Base-by-base conservation (phyloP, 2,113 vertebrate species). In the Phalacrocorax carbo region DNA sequence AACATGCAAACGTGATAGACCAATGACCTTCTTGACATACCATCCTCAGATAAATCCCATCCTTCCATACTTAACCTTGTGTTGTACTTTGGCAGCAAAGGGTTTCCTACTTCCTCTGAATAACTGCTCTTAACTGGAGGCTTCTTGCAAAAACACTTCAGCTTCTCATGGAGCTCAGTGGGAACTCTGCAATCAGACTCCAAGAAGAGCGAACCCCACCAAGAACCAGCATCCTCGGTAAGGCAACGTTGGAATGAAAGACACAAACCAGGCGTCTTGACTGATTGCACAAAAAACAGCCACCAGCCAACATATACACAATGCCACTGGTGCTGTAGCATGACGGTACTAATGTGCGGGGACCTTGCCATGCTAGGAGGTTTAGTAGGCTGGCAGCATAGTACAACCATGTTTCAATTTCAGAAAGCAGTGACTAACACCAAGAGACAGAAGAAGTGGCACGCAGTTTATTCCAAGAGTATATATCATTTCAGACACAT, bases 281-380 rank as follows among this genome's bases (percentile, higher is more conserved):
- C 15, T 22, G n/a, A 46, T 8, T 61, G 48, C 25, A 29, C 3
- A 5, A 71, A 34, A 83, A 84, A 51, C 13, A 65, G 34, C 10
- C 26, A 22, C 46, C 27, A 32, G 23, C 36, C 44, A 54, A 58
- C 15, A 61, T 4, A 29, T 8, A 8, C 25, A 58, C 38, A 32
- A 7, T 46, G 72, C 46, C 82, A 51, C 44, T 54, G 25, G 27
- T 57, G 44, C 19, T 21, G 15, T 36, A 42, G 11, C 3, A 2
- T 34, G 26, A 38, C 1, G 0, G 48, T 15, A 76, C 55, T n/a
- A n/a, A 46, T 3, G n/a, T 2, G 34, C 40, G 34, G 14, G 7
- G 18, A 52, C 16, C 38, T 44, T 65, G 34, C 52, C 71, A 49
- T 1, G 3, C 21, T 36, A 19, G 2, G 2, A 57, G 81, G 19